Evolutionary conservation across 2,888 invertebrate genomes (phyloP).

Genomic region (Abrostola tripartita): DNA sequence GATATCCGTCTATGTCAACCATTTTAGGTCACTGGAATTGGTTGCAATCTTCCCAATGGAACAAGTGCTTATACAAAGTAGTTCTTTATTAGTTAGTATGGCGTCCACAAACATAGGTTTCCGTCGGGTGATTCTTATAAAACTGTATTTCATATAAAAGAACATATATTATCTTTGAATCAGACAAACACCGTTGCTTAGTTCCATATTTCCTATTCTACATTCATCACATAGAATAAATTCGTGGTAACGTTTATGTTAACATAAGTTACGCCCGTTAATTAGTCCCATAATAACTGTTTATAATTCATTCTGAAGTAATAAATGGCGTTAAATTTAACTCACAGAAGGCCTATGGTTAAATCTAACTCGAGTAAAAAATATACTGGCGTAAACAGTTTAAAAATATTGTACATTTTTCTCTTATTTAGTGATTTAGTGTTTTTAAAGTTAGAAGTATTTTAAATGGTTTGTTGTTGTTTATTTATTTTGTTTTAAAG

Average conservation of each 20-base stretch:
- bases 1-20: no score
- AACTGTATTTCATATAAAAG: no score
- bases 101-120: no score
- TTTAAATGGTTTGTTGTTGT: constrained; percentile 23
- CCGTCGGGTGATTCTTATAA: no score
- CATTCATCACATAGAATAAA: constrained; percentile 39
- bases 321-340: constrained; percentile 37
- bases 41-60: no score
- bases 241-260: constrained; percentile 38
- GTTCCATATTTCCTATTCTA: constrained; percentile 13
- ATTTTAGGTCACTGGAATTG: no score
- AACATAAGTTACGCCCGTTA: constrained; percentile 34
- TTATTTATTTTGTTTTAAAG: not conserved
- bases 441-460: constrained; percentile 17
- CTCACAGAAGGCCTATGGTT: constrained; percentile 23
- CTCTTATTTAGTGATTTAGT: constrained; percentile 24
- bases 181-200: not conserved
- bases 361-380: constrained; percentile 32
- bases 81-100: no score
- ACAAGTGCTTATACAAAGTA: no score
- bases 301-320: constrained; percentile 37
- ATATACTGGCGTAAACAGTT: constrained; percentile 6
- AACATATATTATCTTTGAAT: not conserved
- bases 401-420: constrained; percentile 16
- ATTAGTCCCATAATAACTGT: constrained; percentile 48